A percentile compares a stretch with the other conserved stretches of the same genome.
Evolutionary conservation across 2,113 vertebrate genomes (phyloP).

Genomic region (Grammomys surdaster): DNA sequence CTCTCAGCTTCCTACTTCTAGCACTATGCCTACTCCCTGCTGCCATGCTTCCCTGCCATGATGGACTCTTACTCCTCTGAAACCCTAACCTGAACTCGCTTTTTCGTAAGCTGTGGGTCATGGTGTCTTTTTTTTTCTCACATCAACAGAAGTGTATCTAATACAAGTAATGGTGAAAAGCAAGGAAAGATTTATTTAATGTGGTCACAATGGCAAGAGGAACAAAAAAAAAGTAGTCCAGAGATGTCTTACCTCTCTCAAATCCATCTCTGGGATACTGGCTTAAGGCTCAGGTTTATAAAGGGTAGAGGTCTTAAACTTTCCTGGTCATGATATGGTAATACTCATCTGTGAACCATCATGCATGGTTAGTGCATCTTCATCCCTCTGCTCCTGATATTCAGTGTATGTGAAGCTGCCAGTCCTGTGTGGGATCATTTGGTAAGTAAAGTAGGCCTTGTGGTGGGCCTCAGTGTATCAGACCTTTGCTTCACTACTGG

Average conservation of each 20-base stretch:
- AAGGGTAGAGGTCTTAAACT: no score
- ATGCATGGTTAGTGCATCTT: neutral
- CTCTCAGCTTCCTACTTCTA: neutral
- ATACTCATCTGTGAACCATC: neutral
- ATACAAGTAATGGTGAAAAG: neutral
- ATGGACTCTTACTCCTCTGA: neutral
- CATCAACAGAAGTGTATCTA: neutral
- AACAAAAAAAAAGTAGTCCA: neutral
- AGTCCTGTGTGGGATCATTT: neutral
- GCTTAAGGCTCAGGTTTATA: neutral
- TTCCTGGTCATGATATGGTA: neutral
- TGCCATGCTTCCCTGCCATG: neutral
- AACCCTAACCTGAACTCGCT: neutral
- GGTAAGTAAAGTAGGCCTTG: neutral
- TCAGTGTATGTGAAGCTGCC: neutral
- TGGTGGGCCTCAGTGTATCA: neutral
- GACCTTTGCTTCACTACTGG: neutral
- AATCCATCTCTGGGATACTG: neutral
- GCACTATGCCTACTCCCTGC: neutral
- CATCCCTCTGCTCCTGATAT: neutral
- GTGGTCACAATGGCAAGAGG: neutral
- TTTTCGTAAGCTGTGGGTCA: neutral
- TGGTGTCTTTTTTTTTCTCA: neutral
- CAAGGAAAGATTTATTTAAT: neutral
- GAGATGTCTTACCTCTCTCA: neutral